Evolutionary conservation across 2,797 vertebrate species (phyloP), one percentile per base, ranked within the genome.

Genomic region (Peromyscus eremicus): DNA sequence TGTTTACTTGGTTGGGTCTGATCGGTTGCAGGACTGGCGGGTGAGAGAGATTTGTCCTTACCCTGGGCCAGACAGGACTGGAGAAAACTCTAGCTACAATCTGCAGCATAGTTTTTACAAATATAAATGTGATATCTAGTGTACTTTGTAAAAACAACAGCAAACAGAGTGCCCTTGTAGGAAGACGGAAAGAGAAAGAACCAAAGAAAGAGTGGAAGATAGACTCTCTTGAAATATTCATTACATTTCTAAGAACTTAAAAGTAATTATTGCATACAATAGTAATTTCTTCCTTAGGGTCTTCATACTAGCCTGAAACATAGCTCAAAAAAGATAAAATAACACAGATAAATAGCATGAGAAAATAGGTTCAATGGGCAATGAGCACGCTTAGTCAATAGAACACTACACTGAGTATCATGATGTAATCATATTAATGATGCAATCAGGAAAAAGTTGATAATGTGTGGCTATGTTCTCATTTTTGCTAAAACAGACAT

Each of bases 181-280:
- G 23, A 77, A 16, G 16, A 46, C 43, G 64, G 2, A 43, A 32
- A 27, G 6, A 62, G 40, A 17, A 14, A 87, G 4, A 64, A 29
- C 2, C 8, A 55, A 37, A 87, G 32, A 40, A 43, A 23, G n/a
- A 49, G 52, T 76, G 19, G 23, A 62, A 5, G 43, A 55, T 34
- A 83, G 71, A 79, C 66, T 43, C 68, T 25, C 91, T 92, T 82
- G 68, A 93, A 55, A 4, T 12, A 40, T 49, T 62, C n/a, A 73
- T 82, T 93, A 40, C 68, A 90, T 75, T 91, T 92, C 71, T 76
- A 95, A 92, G 64, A 96, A 55, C 34, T 40, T 90, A 86, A 89
- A 79, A 68, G 71, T 81, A 76, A 43, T 62, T 71, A 66, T 88
- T 32, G 16, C n/a, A 6, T 66, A 1, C 13, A 70, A 92, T 49